Evolutionary conservation across 2,113 vertebrate species (phyloP).

Genomic region (Pangasianodon gigas): DNA sequence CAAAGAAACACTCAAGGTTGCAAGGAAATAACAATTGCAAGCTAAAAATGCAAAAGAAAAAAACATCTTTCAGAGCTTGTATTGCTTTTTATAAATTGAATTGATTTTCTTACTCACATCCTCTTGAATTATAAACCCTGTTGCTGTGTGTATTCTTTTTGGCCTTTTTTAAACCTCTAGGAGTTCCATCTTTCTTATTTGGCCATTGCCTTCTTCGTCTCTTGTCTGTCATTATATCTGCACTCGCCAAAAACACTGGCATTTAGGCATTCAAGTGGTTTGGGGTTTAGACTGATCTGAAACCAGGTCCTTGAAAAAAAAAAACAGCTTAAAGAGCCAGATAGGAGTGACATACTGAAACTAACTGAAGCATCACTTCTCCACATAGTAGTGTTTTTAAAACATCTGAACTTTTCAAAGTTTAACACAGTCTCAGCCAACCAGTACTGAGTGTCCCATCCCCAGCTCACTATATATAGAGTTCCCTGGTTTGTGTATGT

Average conservation of each 20-base stretch:
- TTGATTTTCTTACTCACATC: not conserved
- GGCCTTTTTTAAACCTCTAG: not conserved
- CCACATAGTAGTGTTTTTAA: not conserved
- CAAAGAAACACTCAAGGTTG: not conserved
- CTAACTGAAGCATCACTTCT: not conserved
- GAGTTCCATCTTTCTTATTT: not conserved
- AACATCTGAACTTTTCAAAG: not conserved
- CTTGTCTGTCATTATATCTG: not conserved
- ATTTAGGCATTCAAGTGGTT: not conserved
- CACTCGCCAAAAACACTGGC: not conserved
- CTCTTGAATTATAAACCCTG: not conserved
- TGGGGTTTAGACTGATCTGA: not conserved
- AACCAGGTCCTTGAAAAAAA: not conserved
- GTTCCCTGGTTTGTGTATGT: not conserved
- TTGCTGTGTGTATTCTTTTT: not conserved
- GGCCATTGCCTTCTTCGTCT: not conserved
- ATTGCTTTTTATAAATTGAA: slow-evolving; percentile 4
- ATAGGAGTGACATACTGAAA: not conserved
- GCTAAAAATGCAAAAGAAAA: not conserved
- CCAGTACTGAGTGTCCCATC: not conserved
- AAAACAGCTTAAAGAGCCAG: not conserved
- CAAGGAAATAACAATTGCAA: not conserved
- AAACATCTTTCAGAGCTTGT: not conserved
- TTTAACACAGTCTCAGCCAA: not conserved
- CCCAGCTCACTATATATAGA: not conserved